Percentiles rank a stretch among this genome's conserved stretches.
Evolutionary conservation across 2,797 vertebrate genomes (phyloP).

Genomic region (Macropodus opercularis): DNA sequence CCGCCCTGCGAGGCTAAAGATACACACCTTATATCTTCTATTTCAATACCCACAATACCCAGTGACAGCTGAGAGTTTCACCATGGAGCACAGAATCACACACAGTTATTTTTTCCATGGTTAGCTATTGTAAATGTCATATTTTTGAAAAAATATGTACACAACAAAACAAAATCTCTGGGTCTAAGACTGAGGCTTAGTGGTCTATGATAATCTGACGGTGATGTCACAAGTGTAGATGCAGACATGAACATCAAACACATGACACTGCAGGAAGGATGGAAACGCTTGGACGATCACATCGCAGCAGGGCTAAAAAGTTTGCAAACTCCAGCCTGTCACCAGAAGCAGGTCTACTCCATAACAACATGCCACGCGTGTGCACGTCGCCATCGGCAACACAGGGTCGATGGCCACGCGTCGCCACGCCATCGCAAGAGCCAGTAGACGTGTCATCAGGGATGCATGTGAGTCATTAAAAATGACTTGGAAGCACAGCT

Average conservation of each 20-base stretch:
- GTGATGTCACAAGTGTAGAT: background rate
- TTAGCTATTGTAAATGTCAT: background rate
- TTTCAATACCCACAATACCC: slow-evolving; percentile 28
- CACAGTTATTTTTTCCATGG: background rate
- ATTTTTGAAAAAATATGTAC: background rate
- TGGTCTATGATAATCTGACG: background rate
- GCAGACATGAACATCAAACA: background rate
- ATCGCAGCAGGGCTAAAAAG: slow-evolving; percentile 8
- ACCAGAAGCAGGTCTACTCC: slow-evolving; percentile 30
- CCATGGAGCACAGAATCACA: slow-evolving; percentile 15
- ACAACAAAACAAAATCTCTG: background rate
- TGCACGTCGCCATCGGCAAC: slow-evolving; percentile 69
- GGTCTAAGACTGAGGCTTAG: background rate
- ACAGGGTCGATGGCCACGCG: slow-evolving; percentile 61
- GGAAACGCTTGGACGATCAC: background rate
- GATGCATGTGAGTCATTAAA: slow-evolving; percentile 85
- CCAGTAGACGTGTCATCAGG: slow-evolving; percentile 81
- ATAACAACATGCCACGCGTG: no score
- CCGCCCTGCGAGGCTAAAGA: slow-evolving; percentile 28
- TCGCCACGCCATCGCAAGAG: slow-evolving; percentile 64
- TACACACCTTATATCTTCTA: slow-evolving; percentile 31
- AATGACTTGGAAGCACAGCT: slow-evolving; percentile 65
- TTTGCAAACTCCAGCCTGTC: slow-evolving; percentile 9
- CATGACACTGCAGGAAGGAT: background rate
- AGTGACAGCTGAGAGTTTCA: slow-evolving; percentile 21